Percentiles rank a stretch among this genome's conserved stretches.
These are phyloP conservation scores for Nasonia giraulti DNA, from an alignment of 1,140 invertebrate genomes.

Conservation along the genomic window DNA sequence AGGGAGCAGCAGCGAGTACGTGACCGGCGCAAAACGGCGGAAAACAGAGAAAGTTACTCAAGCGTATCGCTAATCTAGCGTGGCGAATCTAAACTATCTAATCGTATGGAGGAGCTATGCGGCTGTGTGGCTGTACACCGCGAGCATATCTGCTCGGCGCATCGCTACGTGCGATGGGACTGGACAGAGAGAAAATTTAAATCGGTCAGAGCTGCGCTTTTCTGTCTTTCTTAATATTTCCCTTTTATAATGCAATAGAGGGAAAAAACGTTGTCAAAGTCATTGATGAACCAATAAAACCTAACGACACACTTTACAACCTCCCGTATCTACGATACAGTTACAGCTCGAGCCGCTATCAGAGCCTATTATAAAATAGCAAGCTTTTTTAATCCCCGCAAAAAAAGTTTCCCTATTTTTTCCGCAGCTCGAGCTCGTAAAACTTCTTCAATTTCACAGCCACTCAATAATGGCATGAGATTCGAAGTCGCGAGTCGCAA, in stretches of 20 bases:
- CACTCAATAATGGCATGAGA: background rate
- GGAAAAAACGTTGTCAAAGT: too few relatives aligned
- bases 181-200: background rate
- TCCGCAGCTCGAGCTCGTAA: background rate
- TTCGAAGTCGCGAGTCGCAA: background rate
- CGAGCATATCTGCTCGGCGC: background rate
- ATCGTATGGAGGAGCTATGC: conserved; percentile 31
- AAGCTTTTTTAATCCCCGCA: too few relatives aligned
- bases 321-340: too few relatives aligned
- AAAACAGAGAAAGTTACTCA: conserved; percentile 52
- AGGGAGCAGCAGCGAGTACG: background rate
- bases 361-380: background rate
- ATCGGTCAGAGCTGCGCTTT: background rate
- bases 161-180: background rate
- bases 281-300: background rate
- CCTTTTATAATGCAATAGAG: too few relatives aligned
- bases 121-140: background rate
- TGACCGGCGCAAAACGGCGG: conserved; percentile 22
- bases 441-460: conserved; percentile 28
- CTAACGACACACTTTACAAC: background rate
- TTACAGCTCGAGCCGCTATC: too few relatives aligned
- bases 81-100: conserved; percentile 51
- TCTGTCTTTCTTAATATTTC: background rate
- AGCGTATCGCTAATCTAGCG: conserved; percentile 49
- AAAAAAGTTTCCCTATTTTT: background rate